A percentile compares a stretch with the other conserved stretches of the same genome.
These are phyloP conservation scores for Apotomis betuletana DNA, from an alignment of 2,888 invertebrate genomes.

Conservation along the genomic window DNA sequence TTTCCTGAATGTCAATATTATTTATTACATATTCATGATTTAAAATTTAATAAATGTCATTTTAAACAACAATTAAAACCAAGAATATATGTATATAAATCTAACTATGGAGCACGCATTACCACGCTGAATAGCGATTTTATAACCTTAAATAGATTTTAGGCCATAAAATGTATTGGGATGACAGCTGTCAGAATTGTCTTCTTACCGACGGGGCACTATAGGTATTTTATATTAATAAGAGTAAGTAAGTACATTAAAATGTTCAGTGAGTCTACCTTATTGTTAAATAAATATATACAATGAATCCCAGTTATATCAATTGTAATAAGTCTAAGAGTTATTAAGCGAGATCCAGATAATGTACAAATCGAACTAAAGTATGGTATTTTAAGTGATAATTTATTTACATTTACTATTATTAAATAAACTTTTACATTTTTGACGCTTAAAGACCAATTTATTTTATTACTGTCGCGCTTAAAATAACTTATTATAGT, in stretches of 20 bases:
- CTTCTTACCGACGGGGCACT: too few relatives aligned
- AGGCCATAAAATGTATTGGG: too few relatives aligned
- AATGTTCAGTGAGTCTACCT: not conserved
- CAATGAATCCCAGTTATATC: slow-evolving; percentile 22
- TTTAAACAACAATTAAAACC: too few relatives aligned
- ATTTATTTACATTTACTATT: slow-evolving; percentile 16
- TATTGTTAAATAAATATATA: slow-evolving; percentile 33
- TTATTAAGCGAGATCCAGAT: slow-evolving; percentile 39
- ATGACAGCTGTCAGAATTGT: too few relatives aligned
- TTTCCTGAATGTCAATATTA: too few relatives aligned
- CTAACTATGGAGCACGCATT: too few relatives aligned
- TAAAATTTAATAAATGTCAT: too few relatives aligned
- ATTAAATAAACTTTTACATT: slow-evolving; percentile 49
- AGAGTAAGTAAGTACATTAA: not conserved
- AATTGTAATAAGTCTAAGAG: slow-evolving; percentile 17
- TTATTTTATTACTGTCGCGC: slow-evolving; percentile 30
- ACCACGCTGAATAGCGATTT: too few relatives aligned
- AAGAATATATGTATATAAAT: too few relatives aligned
- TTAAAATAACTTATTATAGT: not conserved
- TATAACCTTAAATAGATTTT: too few relatives aligned
- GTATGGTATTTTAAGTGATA: not conserved
- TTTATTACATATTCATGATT: too few relatives aligned
- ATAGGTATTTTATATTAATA: slow-evolving; percentile 11
- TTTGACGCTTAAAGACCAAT: slow-evolving; percentile 53
- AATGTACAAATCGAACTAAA: slow-evolving; percentile 29